Evolutionary conservation across 92 coral and sea anemone species (phyloP).

Genomic region (Desmophyllum pertusum): DNA sequence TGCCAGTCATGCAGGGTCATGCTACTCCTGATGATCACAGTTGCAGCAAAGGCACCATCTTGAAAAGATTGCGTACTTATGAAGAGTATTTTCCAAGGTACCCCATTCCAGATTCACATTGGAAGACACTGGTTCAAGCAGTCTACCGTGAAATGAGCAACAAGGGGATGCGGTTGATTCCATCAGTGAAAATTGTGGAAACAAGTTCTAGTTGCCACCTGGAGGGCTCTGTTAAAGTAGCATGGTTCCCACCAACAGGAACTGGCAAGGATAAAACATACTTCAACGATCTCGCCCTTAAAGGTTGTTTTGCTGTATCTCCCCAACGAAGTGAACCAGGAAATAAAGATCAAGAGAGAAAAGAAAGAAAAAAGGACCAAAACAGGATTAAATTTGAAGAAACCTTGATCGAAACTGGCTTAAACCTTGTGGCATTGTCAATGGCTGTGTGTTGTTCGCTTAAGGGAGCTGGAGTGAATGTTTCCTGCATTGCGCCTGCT

Average conservation of each 20-base stretch:
- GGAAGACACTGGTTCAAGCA: conserved; percentile 61
- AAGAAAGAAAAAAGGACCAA: neutral
- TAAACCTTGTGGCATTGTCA: conserved; percentile 67
- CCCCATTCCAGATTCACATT: conserved; percentile 20
- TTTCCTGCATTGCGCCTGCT: conserved; percentile 43
- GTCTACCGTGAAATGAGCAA: conserved; percentile 59
- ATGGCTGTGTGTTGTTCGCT: conserved; percentile 33
- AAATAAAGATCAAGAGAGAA: neutral
- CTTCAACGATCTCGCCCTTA: conserved; percentile 36
- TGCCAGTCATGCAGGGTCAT: neutral
- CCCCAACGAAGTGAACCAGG: neutral
- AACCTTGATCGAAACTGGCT: conserved; percentile 56
- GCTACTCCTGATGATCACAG: neutral
- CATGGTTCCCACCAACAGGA: conserved; percentile 64
- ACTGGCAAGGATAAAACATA: conserved; percentile 40
- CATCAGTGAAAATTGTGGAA: conserved; percentile 24
- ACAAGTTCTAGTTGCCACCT: neutral
- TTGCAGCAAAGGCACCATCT: conserved; percentile 4
- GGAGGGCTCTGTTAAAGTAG: neutral
- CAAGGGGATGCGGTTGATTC: conserved; percentile 39
- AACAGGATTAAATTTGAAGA: conserved; percentile 14
- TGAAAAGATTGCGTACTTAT: conserved; percentile 27
- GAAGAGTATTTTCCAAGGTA: conserved; percentile 54
- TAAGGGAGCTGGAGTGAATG: conserved; percentile 39
- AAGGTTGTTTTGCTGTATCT: conserved; percentile 21